These are phyloP conservation scores for Vultur gryphus DNA, from an alignment of 2,797 vertebrate species.

Conservation along the genomic window DNA sequence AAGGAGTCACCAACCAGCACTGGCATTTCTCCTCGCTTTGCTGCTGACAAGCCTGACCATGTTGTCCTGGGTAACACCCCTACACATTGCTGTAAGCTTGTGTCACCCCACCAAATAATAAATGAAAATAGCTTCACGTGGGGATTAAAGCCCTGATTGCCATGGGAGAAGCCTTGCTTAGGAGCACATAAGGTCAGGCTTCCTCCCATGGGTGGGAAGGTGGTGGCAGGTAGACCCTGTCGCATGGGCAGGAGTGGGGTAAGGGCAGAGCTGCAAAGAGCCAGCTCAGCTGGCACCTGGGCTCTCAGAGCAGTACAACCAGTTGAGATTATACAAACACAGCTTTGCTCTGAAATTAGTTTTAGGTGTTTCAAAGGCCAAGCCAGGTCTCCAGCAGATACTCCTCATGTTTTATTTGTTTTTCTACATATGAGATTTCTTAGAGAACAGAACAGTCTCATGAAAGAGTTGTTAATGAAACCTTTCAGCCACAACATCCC, in stretches of 20 bases:
- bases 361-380: neutral
- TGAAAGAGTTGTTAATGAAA: neutral
- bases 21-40: neutral
- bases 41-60: neutral
- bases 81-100: neutral
- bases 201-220: neutral
- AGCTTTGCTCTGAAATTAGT: neutral
- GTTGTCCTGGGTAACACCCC: neutral
- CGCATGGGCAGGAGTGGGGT: fast-evolving
- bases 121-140: neutral
- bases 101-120: neutral
- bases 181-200: neutral
- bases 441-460: neutral
- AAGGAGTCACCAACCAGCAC: neutral
- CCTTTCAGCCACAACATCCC: neutral
- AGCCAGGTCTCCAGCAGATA: neutral
- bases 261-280: neutral
- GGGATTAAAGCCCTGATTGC: neutral
- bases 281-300: neutral
- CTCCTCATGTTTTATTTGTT: neutral
- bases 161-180: neutral
- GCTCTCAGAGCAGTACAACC: neutral
- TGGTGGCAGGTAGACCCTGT: neutral
- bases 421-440: neutral
- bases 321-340: neutral